A percentile compares a stretch with the other conserved stretches of the same genome.
These are phyloP conservation scores for Leptoclinus maculatus DNA, from an alignment of 2,797 vertebrate genomes.

Conservation along the genomic window DNA sequence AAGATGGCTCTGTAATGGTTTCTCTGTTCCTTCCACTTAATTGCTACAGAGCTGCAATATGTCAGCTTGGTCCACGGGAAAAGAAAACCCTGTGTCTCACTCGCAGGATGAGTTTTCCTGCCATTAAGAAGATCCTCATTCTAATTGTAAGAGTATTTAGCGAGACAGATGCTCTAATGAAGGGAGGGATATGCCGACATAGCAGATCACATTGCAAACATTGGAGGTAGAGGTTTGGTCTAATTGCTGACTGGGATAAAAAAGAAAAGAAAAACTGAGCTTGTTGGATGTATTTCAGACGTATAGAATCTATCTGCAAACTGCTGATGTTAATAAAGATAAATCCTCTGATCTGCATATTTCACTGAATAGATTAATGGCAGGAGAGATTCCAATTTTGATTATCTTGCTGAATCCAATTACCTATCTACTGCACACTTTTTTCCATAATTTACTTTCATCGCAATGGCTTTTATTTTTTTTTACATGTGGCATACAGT, in stretches of 20 bases:
- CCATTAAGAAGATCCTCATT: constrained; percentile 55
- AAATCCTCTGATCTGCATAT: constrained; percentile 57
- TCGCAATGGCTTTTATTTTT: not conserved
- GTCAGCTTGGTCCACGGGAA: constrained; percentile 52
- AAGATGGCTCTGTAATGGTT: constrained; percentile 66
- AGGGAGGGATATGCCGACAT: constrained; percentile 42
- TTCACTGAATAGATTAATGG: constrained; percentile 53
- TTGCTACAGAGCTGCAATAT: constrained; percentile 60
- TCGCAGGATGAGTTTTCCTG: constrained; percentile 47
- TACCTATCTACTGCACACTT: constrained; percentile 28
- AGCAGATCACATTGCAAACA: constrained; percentile 61
- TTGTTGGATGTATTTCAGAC: constrained; percentile 50
- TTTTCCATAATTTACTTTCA: constrained; percentile 12
- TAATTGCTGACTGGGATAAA: constrained; percentile 56
- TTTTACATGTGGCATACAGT: not conserved
- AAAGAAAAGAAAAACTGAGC: constrained; percentile 14
- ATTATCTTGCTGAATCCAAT: constrained; percentile 61
- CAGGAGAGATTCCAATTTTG: constrained; percentile 51
- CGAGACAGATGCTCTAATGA: constrained; percentile 62
- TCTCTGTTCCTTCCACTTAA: constrained; percentile 74
- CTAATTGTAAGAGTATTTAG: constrained; percentile 61
- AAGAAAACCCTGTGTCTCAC: constrained; percentile 45
- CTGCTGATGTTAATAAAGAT: constrained; percentile 38
- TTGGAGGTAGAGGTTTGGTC: constrained; percentile 34
- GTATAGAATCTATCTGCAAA: constrained; percentile 40